A percentile compares a stretch with the other conserved stretches of the same genome.
phyloP scores from a whole-genome alignment of 1,140 invertebrate genomes.

The Tetragnatha versicolor region DNA sequence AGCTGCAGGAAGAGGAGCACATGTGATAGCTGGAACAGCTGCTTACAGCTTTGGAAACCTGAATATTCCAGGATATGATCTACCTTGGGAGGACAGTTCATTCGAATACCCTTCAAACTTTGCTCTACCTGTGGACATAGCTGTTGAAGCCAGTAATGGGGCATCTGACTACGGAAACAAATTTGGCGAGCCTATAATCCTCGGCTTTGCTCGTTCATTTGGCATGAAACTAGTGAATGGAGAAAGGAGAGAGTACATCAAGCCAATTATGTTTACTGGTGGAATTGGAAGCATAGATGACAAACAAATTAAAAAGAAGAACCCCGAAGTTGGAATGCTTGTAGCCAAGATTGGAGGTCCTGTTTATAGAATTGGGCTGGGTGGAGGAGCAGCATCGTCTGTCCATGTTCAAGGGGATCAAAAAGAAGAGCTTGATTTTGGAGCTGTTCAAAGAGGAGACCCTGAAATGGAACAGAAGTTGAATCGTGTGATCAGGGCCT shows the following conservation, averaged over 20 bases:
- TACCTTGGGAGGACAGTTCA: conserved; percentile 86
- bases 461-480: conserved; percentile 99
- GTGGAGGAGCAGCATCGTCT: conserved; percentile 94
- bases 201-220: conserved; percentile 91
- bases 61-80: conserved; percentile 83
- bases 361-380: conserved; percentile 95
- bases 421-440: conserved; percentile 87
- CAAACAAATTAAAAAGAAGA: conserved; percentile 77
- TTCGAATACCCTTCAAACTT: conserved; percentile 86
- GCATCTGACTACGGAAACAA: conserved; percentile 99
- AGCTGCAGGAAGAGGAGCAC: conserved; percentile 87
- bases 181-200: conserved; percentile 94
- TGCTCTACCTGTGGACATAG: conserved; percentile 84
- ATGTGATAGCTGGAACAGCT: conserved; percentile 93
- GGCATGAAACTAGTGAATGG: conserved; percentile 75
- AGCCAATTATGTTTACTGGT: conserved; percentile 98
- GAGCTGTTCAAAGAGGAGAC: conserved; percentile 96
- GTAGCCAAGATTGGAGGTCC: conserved; percentile 96
- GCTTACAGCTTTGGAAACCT: conserved; percentile 96
- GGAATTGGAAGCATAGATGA: conserved; percentile 90
- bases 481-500: conserved; percentile 90
- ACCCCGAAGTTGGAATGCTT: conserved; percentile 78
- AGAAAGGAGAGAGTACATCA: conserved; percentile 89
- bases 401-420: conserved; percentile 79
- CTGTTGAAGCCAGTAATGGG: conserved; percentile 95